phyloP scores from a whole-genome alignment of 2,797 vertebrate species.

The Eulemur mongoz region DNA sequence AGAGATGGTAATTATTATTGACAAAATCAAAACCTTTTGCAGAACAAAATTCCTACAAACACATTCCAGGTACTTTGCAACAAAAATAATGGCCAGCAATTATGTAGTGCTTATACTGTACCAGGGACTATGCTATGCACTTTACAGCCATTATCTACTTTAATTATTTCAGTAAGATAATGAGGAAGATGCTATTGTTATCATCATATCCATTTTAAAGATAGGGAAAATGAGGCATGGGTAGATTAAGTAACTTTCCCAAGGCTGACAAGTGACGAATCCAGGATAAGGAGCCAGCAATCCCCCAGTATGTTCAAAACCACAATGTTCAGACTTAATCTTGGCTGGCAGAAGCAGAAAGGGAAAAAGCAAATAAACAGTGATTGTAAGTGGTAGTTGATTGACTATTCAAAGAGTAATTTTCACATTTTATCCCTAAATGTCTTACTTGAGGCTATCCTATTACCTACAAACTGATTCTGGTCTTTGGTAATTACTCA shows the following conservation, averaged over 20 bases:
- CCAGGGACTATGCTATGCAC: neutral
- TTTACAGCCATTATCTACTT: neutral
- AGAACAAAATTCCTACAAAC: neutral
- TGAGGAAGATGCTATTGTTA: neutral
- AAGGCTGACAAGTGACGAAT: neutral
- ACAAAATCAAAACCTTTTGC: neutral
- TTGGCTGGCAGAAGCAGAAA: conserved; percentile 11
- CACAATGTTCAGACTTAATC: neutral
- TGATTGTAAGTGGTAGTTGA: neutral
- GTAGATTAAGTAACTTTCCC: conserved; percentile 72
- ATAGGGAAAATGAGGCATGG: conserved; percentile 66
- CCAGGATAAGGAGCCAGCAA: neutral
- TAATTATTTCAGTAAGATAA: neutral
- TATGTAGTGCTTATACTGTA: neutral
- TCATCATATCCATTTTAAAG: conserved; percentile 67
- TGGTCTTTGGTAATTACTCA: conserved; percentile 12
- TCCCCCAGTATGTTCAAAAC: neutral
- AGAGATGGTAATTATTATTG: neutral
- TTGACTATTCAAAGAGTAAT: neutral
- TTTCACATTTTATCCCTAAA: conserved; percentile 37
- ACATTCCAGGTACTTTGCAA: neutral
- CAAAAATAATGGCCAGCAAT: neutral
- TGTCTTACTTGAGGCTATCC: neutral
- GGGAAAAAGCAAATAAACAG: neutral
- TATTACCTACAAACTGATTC: conserved; percentile 36